phyloP scores from a whole-genome alignment of 2,113 vertebrate genomes.

The Herpetotheres cachinnans region DNA sequence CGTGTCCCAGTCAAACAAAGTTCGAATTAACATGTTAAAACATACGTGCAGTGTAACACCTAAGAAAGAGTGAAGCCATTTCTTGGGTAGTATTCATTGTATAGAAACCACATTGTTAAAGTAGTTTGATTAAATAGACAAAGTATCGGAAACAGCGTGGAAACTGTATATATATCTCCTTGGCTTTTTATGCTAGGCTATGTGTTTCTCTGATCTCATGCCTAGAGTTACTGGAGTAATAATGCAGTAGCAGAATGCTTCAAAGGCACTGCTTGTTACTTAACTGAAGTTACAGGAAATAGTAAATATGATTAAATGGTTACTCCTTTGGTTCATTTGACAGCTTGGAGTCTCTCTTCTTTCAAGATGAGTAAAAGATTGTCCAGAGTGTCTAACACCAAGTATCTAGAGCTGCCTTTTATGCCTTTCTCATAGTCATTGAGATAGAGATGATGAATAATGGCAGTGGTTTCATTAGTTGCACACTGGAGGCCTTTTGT shows the following conservation, averaged over 20 bases:
- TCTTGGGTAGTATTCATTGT: neutral
- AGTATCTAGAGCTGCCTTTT: neutral
- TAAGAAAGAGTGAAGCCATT: neutral
- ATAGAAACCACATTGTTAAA: neutral
- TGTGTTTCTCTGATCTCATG: fast-evolving
- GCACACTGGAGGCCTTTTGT: neutral
- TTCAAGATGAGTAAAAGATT: neutral
- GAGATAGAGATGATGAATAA: neutral
- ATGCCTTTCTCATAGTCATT: neutral
- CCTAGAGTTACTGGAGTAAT: neutral
- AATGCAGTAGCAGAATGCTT: neutral
- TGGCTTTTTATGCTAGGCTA: neutral
- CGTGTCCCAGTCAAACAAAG: neutral
- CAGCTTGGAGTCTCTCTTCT: neutral
- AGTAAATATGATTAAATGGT: neutral
- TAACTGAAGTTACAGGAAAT: neutral
- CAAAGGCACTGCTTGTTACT: neutral
- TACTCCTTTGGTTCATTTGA: neutral
- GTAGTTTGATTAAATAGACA: neutral
- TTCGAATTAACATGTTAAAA: neutral
- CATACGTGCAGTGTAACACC: neutral
- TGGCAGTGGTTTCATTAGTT: neutral
- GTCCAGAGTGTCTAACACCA: neutral
- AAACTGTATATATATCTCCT: neutral
- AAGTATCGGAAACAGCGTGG: neutral